Conservation (phyloP, 2,797 vertebrate species). For the Dallia pectoralis region DNA sequence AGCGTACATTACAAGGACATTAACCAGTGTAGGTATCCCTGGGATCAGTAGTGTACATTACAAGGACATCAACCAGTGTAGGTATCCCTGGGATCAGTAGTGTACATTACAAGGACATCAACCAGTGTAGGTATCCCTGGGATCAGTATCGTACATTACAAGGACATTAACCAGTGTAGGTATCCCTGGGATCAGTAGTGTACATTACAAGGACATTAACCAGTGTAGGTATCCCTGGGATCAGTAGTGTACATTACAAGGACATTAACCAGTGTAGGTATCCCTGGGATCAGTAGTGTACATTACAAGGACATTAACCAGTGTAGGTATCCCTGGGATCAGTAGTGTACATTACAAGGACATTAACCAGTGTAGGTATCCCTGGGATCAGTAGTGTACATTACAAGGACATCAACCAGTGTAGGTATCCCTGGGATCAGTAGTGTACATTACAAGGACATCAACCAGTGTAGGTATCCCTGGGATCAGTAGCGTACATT, state of each 20-base stretch:
- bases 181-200: neutral
- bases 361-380: slow-evolving; percentile 74
- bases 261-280: slow-evolving; percentile 76
- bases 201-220: slow-evolving; percentile 71
- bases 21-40: slow-evolving; percentile 70
- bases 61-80: slow-evolving; percentile 76
- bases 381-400: neutral
- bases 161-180: slow-evolving; percentile 77
- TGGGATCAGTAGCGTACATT: neutral
- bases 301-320: slow-evolving; percentile 74
- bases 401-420: slow-evolving; percentile 74
- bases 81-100: slow-evolving; percentile 28
- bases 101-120: slow-evolving; percentile 70
- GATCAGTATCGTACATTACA: slow-evolving; percentile 41
- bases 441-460: slow-evolving; percentile 62
- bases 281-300: neutral
- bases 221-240: slow-evolving; percentile 67
- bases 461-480: slow-evolving; percentile 73
- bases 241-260: slow-evolving; percentile 53
- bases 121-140: slow-evolving; percentile 68
- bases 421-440: slow-evolving; percentile 60
- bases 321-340: slow-evolving; percentile 64
- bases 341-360: slow-evolving; percentile 60
- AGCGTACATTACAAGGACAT: slow-evolving; percentile 67
- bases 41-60: slow-evolving; percentile 35